Evolutionary conservation across 2,888 invertebrate species (phyloP).

Genomic region (Hoplodrina ambigua): DNA sequence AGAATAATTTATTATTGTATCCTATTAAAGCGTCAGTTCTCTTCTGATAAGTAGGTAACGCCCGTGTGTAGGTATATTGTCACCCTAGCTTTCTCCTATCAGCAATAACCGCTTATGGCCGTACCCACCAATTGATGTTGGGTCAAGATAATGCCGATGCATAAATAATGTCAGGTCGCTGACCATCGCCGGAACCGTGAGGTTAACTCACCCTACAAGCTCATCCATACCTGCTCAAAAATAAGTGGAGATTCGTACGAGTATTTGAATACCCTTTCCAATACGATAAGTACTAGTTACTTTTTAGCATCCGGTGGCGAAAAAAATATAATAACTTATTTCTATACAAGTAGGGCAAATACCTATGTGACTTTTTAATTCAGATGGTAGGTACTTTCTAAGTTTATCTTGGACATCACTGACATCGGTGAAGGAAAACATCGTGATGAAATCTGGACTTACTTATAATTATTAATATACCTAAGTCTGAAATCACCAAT

Average conservation of each 20-base stretch:
- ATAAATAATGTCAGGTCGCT: conserved; percentile 50
- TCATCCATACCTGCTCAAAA: conserved; percentile 1
- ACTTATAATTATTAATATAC: too few species aligned
- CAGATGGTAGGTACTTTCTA: too few species aligned
- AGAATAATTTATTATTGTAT: background rate
- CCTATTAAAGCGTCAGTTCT: background rate
- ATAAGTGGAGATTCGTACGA: background rate
- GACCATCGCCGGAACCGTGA: conserved; percentile 30
- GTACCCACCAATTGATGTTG: conserved; percentile 46
- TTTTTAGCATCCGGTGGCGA: background rate
- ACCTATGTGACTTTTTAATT: too few species aligned
- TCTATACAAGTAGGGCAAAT: too few species aligned
- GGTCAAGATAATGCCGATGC: conserved; percentile 56
- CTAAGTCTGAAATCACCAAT: too few species aligned
- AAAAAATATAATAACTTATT: background rate
- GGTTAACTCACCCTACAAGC: conserved; percentile 34
- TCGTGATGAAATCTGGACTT: too few species aligned
- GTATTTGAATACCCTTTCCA: background rate
- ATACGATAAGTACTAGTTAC: background rate
- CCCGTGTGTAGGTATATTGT: conserved; percentile 15
- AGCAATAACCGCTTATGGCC: conserved; percentile 47
- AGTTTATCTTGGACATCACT: too few species aligned
- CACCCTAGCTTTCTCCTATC: conserved; percentile 43
- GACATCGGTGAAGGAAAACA: too few species aligned
- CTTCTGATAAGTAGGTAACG: background rate